Conservation (phyloP, 2,888 invertebrate species). For the Diogma glabrata region DNA sequence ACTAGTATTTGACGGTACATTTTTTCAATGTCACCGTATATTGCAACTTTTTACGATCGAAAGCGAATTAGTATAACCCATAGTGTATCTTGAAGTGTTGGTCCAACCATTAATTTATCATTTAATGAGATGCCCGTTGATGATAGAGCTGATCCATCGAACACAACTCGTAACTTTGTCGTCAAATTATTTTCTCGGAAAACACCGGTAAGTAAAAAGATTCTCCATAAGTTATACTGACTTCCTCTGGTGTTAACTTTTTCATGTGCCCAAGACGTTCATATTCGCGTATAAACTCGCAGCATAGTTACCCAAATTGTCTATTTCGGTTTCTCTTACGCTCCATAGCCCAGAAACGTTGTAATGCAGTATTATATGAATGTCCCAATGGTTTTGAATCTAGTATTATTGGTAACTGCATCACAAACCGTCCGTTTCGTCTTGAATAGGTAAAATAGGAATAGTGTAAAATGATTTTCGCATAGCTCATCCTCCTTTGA, state of each 20-base stretch:
- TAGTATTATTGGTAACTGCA: not conserved
- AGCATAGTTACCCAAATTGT: not conserved
- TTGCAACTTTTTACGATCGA: constrained; percentile 15
- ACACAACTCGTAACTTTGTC: too few species aligned
- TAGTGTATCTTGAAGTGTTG: too few species aligned
- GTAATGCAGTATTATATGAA: not conserved
- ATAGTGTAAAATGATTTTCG: not conserved
- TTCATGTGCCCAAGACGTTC: constrained; percentile 22
- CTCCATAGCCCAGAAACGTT: not conserved
- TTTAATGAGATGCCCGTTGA: constrained; percentile 20
- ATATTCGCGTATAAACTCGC: not conserved
- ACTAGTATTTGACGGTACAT: constrained; percentile 25
- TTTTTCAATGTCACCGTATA: constrained; percentile 24
- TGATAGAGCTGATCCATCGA: constrained; percentile 7
- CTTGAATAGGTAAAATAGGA: not conserved
- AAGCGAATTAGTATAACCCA: too few species aligned
- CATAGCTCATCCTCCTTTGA: not conserved
- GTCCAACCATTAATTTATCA: too few species aligned
- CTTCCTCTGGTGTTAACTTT: not conserved
- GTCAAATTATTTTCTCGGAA: too few species aligned
- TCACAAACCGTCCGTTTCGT: not conserved
- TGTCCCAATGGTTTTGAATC: not conserved
- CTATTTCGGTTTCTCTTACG: not conserved
- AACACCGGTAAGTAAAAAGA: not conserved
- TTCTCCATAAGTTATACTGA: constrained; percentile 9